A percentile compares a stretch with the other conserved stretches of the same genome.
These are phyloP conservation scores for Agrilus planipennis DNA, from an alignment of 1,140 invertebrate genomes.

Conservation along the genomic window DNA sequence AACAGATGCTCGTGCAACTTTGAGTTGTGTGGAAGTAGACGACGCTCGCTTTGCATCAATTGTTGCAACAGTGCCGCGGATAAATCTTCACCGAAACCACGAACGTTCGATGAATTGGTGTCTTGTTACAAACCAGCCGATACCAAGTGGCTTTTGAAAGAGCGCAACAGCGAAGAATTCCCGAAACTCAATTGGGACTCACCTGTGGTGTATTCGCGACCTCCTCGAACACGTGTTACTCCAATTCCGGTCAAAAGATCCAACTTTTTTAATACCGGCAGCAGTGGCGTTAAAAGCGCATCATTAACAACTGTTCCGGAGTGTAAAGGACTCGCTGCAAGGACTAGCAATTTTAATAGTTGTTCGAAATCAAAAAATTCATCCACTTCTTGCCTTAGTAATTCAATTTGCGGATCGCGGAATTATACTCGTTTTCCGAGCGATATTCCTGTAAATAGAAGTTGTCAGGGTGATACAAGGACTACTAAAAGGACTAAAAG, in stretches of 20 bases:
- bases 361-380: no score
- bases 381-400: neutral
- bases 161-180: no score
- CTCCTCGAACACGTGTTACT: constrained; percentile 15
- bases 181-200: no score
- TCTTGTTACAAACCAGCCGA: no score
- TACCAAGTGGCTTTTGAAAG: no score
- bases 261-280: constrained; percentile 1
- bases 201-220: constrained; percentile 15
- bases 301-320: neutral
- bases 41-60: no score
- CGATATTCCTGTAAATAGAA: neutral
- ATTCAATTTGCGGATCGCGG: neutral
- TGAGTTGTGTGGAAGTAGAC: no score
- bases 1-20: neutral
- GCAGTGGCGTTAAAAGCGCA: no score
- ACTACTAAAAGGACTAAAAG: neutral
- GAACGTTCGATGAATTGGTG: no score
- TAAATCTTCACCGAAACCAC: no score
- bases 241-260: neutral
- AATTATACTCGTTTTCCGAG: neutral
- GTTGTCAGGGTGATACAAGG: neutral
- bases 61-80: no score
- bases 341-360: neutral
- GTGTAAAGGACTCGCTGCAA: neutral